Conservation (phyloP, 2,113 vertebrate genomes). For the Daubentonia madagascariensis region DNA sequence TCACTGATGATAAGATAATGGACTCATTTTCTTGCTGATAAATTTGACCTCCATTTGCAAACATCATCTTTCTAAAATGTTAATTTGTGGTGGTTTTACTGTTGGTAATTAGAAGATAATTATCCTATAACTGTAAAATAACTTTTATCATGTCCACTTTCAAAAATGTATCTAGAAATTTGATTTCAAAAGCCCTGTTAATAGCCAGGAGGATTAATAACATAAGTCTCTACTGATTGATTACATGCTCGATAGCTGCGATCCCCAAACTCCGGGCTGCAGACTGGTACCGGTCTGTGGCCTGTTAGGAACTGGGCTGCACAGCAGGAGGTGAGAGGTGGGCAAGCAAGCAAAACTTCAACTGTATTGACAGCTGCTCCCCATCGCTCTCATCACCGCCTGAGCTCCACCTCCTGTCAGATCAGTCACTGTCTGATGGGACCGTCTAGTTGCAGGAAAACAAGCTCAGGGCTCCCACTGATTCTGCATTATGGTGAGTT, state of each 20-base stretch:
- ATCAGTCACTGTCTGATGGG: no score
- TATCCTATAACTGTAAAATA: background rate
- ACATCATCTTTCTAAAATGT: conserved; percentile 6
- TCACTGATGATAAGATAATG: background rate
- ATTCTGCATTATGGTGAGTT: no score
- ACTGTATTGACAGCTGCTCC: no score
- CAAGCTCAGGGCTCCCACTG: no score
- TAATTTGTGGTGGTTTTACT: background rate
- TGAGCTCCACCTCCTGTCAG: no score
- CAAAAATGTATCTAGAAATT: conserved; percentile 8
- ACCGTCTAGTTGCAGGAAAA: no score
- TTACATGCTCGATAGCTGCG: background rate
- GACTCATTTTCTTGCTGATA: conserved; percentile 7
- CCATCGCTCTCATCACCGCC: no score
- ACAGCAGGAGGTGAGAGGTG: no score
- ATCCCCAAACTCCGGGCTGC: no score
- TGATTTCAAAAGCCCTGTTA: background rate
- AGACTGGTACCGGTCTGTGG: no score
- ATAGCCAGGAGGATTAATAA: background rate
- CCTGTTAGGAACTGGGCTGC: no score
- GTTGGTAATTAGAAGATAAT: background rate
- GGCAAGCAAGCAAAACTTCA: no score
- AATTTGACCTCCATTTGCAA: background rate
- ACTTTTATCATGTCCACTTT: conserved; percentile 10
- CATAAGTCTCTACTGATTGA: background rate